Base-by-base conservation (phyloP, 2,888 invertebrate genomes). In the Troilus luridus region DNA sequence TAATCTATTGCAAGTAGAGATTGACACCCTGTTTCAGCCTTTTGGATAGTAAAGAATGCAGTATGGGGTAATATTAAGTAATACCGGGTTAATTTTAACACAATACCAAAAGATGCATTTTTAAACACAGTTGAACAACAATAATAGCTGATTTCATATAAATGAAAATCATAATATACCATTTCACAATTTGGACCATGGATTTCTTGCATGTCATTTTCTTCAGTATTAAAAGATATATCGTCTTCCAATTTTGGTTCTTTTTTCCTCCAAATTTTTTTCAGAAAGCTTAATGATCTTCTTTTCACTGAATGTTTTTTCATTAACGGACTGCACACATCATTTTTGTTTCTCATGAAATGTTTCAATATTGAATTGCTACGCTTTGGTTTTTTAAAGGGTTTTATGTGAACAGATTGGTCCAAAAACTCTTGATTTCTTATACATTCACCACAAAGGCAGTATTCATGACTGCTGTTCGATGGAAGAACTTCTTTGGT, bases 301-400 rank as follows among this genome's bases (percentile, higher is more conserved):
- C 92, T 92, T 88, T 92, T 92, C 41, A 92, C 90, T 56, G 92
- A 92, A 67, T 77, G 59, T 88, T 91, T 89, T 90, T 91, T 91
- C 60, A 77, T 58, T 60, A 91, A 64, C 6, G 88, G 91, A 59
- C 72, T 59, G 58, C 77, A 88, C 8, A 64, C 72, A 88, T 89
- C 90, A 54, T 81, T 89, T 81, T 91, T 91, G 88, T 59, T 91
- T 12, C 91, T 90, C 27, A 91, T 90, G 62, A 92, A 91, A 89
- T 92, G 92, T 58, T 91, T 92, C 64, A 92, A 90, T 85, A 92
- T 92, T 91, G 93, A 92, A 90, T 92, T 92, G 94, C 93, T 90
- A 6, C 90, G 90, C n/a, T 85, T 90, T n/a, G 88, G 54, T 85
- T 90, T 90, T 60, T 88, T 90, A 56, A 19, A 59, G 19, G 64